Conservation (phyloP, 2,888 invertebrate species). For the Monoplex corrugatus region DNA sequence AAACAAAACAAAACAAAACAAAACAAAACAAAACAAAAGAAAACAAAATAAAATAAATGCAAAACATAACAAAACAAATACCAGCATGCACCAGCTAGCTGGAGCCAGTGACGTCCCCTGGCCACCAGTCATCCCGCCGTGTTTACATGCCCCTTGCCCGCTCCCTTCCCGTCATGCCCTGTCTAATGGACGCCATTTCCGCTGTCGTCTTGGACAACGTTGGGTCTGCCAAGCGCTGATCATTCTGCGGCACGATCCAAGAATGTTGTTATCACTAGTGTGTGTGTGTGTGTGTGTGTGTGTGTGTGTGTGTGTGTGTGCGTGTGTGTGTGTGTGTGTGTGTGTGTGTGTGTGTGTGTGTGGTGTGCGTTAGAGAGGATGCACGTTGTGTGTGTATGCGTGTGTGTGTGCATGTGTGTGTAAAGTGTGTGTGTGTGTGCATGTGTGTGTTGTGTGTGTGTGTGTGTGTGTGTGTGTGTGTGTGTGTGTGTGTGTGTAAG, state of each 20-base stretch:
- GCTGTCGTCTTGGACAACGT: slow-evolving; percentile 46
- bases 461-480: no score
- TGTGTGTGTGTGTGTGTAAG: neutral
- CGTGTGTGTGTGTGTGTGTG: neutral
- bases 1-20: no score
- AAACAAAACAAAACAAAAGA: no score
- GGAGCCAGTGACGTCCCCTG: slow-evolving; percentile 22
- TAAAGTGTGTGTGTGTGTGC: neutral
- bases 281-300: neutral
- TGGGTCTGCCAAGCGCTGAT: slow-evolving; percentile 25
- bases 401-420: neutral
- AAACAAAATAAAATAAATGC: no score
- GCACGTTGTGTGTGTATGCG: no score
- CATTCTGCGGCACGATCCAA: slow-evolving; percentile 44
- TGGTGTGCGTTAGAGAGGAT: no score
- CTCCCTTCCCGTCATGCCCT: slow-evolving; percentile 27
- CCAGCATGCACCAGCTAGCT: neutral
- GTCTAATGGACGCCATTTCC: slow-evolving; percentile 49
- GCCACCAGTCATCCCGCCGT: slow-evolving; percentile 36
- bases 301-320: neutral
- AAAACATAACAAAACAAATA: no score
- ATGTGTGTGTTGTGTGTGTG: no score
- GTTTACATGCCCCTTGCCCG: slow-evolving; percentile 47
- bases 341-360: no score
- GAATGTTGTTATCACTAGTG: no score